phyloP scores from a whole-genome alignment of 2,113 vertebrate species.

The Nanger granti region DNA sequence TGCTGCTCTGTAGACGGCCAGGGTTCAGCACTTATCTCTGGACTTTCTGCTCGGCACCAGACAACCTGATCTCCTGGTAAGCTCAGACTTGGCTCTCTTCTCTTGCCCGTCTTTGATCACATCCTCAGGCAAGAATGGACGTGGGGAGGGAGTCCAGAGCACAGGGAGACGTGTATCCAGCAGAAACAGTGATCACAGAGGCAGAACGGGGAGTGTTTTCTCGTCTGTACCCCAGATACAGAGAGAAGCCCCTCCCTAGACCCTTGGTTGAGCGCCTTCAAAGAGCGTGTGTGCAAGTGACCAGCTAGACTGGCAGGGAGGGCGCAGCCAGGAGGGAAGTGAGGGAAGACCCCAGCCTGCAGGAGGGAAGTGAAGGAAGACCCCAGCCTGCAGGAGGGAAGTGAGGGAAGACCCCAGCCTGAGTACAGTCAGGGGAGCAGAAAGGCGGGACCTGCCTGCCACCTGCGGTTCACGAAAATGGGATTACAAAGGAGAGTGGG shows the following conservation, averaged over 20 bases:
- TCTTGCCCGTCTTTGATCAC: background rate
- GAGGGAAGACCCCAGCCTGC: background rate
- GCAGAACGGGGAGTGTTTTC: background rate
- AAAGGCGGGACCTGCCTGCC: background rate
- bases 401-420: background rate
- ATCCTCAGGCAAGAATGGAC: background rate
- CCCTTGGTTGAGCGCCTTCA: background rate
- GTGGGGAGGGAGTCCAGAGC: background rate
- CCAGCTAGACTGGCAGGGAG: background rate
- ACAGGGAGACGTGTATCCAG: background rate
- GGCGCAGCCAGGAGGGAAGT: background rate
- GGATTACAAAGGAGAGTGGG: constrained; percentile 24
- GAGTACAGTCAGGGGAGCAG: background rate
- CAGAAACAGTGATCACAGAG: background rate
- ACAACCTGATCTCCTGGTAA: constrained; percentile 21
- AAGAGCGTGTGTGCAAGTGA: background rate
- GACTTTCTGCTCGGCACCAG: background rate
- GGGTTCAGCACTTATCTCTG: background rate
- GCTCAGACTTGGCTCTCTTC: background rate
- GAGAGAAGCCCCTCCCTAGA: background rate
- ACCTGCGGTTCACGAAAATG: constrained; percentile 27
- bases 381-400: background rate
- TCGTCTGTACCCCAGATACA: background rate
- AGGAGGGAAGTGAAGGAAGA: background rate
- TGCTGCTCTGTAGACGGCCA: constrained; percentile 3